Evolutionary conservation across 2,888 invertebrate genomes (phyloP).

Genomic region (Drosophila phalerata): DNA sequence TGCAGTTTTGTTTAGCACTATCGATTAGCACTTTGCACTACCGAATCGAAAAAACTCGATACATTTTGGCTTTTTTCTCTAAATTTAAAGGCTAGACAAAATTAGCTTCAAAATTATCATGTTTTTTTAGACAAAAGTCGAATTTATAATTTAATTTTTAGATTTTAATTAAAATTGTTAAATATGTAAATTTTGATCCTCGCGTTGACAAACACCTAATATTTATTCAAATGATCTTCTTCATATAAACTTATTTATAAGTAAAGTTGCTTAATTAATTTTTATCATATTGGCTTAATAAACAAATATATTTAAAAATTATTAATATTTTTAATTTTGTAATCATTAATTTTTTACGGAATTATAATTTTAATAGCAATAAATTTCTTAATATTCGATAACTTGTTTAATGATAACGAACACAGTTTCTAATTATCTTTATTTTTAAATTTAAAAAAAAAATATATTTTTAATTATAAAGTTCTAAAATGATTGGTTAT

Average conservation of each 20-base stretch:
- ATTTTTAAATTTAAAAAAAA: background rate
- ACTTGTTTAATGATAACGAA: background rate
- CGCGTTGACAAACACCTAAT: too few relatives aligned
- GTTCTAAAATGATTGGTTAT: background rate
- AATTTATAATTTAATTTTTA: too few relatives aligned
- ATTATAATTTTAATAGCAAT: background rate
- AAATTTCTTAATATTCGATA: background rate
- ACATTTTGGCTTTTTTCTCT: background rate
- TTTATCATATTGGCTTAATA: background rate
- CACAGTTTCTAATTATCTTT: background rate
- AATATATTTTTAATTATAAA: background rate
- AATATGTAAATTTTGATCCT: too few relatives aligned
- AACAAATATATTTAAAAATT: background rate
- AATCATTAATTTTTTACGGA: background rate
- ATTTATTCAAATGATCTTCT: background rate
- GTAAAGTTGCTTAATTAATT: too few relatives aligned
- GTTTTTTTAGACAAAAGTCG: too few relatives aligned
- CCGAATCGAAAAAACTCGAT: background rate
- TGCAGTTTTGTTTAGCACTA: too few relatives aligned
- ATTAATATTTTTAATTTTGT: background rate
- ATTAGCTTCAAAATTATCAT: too few relatives aligned
- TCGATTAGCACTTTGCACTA: background rate
- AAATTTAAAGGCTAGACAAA: background rate
- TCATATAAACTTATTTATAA: background rate
- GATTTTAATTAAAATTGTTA: too few relatives aligned